Conservation (phyloP, 2,888 invertebrate species). For the Mythimna loreyi region DNA sequence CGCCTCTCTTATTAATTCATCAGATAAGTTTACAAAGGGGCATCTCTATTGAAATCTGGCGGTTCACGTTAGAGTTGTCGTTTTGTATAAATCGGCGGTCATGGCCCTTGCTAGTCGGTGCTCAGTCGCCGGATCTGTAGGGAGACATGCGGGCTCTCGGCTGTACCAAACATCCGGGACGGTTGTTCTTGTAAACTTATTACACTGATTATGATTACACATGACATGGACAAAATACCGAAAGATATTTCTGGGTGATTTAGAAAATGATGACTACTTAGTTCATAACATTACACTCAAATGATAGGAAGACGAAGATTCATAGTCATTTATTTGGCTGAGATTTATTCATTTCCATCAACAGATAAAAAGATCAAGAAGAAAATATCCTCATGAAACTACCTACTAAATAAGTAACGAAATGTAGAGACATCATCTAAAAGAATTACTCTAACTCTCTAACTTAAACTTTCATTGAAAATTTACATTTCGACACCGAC, state of each 20-base stretch:
- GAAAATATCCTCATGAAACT: background rate
- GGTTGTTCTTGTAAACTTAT: constrained; percentile 30
- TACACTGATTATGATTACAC: constrained; percentile 24
- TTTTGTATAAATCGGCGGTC: constrained; percentile 80
- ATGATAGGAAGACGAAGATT: background rate
- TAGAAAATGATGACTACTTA: background rate
- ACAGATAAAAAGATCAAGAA: background rate
- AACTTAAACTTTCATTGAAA: background rate
- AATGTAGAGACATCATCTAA: background rate
- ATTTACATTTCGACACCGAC: background rate
- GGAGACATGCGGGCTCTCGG: constrained; percentile 79
- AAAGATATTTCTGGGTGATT: constrained; percentile 3
- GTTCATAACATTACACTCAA: background rate
- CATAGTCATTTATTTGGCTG: background rate
- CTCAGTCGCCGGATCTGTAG: constrained; percentile 72
- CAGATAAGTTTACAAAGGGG: constrained; percentile 66
- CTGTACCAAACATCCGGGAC: constrained; percentile 78
- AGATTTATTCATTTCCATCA: too few relatives aligned
- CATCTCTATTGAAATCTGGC: constrained; percentile 69
- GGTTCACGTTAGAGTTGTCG: constrained; percentile 75
- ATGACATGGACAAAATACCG: constrained; percentile 35
- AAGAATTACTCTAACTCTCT: background rate
- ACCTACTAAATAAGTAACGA: background rate
- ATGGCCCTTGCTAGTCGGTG: constrained; percentile 68
- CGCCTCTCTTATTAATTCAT: constrained; percentile 72